Evolutionary conservation across 1,140 invertebrate species (phyloP).

Genomic region (Holcopasites calliopsidis): DNA sequence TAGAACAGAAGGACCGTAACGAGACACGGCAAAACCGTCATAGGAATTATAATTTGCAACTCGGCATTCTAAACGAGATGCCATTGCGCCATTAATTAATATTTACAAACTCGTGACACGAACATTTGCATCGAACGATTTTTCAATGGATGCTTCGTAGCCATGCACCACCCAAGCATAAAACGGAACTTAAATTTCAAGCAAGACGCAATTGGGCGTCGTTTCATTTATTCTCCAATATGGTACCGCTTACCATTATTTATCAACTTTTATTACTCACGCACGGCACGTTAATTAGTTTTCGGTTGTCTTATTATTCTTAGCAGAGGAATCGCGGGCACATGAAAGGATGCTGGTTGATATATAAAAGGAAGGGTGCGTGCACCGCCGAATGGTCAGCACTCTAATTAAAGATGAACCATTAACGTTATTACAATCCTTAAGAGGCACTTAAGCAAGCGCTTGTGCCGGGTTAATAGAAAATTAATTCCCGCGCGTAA

Average conservation of each 20-base stretch:
- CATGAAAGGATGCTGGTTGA: neutral
- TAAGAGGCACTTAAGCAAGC: neutral
- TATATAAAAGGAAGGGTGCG: neutral
- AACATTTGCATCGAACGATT: neutral
- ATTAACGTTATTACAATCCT: constrained; percentile 28
- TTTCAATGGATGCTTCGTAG: neutral
- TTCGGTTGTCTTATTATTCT: neutral
- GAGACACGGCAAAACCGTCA: neutral
- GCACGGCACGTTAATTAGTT: constrained; percentile 4
- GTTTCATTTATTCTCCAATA: constrained; percentile 3
- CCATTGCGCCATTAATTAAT: neutral
- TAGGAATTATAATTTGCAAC: neutral
- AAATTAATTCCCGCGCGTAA: constrained; percentile 24
- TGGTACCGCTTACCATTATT: constrained; percentile 1
- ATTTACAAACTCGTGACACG: constrained; percentile 4
- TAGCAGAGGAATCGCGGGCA: neutral
- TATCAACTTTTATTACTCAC: constrained; percentile 17
- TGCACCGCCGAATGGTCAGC: neutral
- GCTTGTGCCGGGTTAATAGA: neutral
- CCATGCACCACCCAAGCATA: neutral
- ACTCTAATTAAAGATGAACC: constrained; percentile 16
- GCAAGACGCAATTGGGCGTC: too few species aligned
- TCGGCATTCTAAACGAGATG: neutral
- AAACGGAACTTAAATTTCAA: neutral
- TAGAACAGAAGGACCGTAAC: constrained; percentile 18